Base-by-base conservation (phyloP, 2,113 vertebrate genomes). In the Pongo abelii region DNA sequence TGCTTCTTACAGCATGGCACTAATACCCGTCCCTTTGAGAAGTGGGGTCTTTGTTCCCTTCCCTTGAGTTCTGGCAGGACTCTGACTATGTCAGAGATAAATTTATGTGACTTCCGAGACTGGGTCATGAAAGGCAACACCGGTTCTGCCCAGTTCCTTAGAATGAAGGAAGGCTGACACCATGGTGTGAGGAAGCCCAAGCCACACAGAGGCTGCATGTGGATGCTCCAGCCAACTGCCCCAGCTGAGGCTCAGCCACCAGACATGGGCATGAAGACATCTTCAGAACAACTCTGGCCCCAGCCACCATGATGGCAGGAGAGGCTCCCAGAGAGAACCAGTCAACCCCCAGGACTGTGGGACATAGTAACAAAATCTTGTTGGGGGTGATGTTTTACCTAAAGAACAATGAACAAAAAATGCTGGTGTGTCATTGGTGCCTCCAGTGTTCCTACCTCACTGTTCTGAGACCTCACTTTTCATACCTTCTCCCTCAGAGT, bases 231-330 rank as follows among this genome's bases (percentile, higher is more conserved):
- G 75, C 69, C 6, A 3, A 13, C 6, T 27, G 64, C 7, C n/a
- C n/a, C 1, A 6, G n/a, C 43, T 23, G 43, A 38, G 38, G 48
- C 70, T 80, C 10, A 13, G 11, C n/a, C 0, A 0, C 17, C 6
- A 12, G 93, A 84, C 32, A 14, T 1, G 1, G 8, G 7, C 3
- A 13, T 17, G n/a, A 3, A 25, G 50, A 52, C 27, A 69, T 43
- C 70, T 57, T 72, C 59, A n/a, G 30, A 67, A 10, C 2, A 6
- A 64, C 20, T 40, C 67, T n/a, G 20, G 61, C 2, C n/a, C 86
- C 23, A 48, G n/a, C 23, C 70, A 25, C 22, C 1, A 35, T 1
- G 1, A 14, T 22, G 8, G 0, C 14, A 8, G 0, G 2, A 14
- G 61, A 27, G 61, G 14, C 50, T 40, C 64, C 16, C 3, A 9